These are phyloP conservation scores for Asteroscopus sphinx DNA, from an alignment of 2,888 invertebrate species.

Conservation along the genomic window DNA sequence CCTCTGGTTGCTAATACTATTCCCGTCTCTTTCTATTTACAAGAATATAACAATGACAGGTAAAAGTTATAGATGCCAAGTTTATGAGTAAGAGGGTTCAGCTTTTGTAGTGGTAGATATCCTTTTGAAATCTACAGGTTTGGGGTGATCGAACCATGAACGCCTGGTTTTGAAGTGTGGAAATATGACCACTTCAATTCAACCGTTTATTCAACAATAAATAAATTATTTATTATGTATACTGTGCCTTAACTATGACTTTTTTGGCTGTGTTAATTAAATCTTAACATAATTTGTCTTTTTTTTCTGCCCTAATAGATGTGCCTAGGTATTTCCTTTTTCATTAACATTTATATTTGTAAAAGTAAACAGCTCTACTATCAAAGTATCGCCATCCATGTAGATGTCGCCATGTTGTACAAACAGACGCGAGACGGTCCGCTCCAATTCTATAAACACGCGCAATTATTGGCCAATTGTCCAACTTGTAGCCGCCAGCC, in stretches of 20 bases:
- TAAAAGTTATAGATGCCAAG: conserved; percentile 16
- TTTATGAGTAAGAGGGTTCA: conserved; percentile 8
- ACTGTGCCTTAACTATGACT: too few species aligned
- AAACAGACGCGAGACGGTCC: conserved; percentile 73
- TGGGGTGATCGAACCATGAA: too few species aligned
- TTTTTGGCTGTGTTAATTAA: too few species aligned
- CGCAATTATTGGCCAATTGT: conserved; percentile 85
- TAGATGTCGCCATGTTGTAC: conserved; percentile 68
- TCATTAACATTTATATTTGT: too few species aligned
- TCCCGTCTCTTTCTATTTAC: conserved; percentile 15
- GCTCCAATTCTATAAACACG: conserved; percentile 81
- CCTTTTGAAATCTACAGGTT: not conserved
- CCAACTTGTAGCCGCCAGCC: conserved; percentile 62
- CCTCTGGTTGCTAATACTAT: not conserved
- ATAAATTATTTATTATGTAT: too few species aligned
- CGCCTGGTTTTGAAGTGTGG: too few species aligned
- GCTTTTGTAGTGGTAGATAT: conserved; percentile 20
- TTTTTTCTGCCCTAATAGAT: too few species aligned
- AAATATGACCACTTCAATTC: too few species aligned
- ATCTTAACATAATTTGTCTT: too few species aligned
- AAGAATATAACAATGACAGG: conserved; percentile 23
- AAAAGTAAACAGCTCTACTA: too few species aligned
- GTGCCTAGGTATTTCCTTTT: too few species aligned
- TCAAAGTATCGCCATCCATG: conserved; percentile 10
- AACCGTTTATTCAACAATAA: too few species aligned